Conservation (phyloP, 2,113 vertebrate genomes). For the Acrocephalus kingi region DNA sequence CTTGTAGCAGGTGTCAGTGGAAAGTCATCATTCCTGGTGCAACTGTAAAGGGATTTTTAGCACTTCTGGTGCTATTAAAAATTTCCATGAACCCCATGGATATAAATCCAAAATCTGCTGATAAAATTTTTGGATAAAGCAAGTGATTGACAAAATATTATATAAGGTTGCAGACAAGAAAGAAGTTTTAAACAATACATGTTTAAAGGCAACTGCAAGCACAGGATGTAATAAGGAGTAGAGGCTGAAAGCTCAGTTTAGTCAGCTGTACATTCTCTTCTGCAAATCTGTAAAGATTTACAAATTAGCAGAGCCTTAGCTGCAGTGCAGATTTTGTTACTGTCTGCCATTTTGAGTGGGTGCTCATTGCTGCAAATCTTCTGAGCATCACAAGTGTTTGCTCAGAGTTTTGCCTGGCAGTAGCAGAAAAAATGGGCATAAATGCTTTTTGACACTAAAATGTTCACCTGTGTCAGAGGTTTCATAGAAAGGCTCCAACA, state of each 20-base stretch:
- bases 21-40: neutral
- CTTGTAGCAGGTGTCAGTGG: neutral
- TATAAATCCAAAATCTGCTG: neutral
- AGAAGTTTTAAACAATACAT: neutral
- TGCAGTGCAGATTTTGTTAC: neutral
- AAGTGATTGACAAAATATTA: neutral
- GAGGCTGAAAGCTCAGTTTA: neutral
- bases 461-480: neutral
- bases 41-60: neutral
- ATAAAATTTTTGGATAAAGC: neutral
- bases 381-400: neutral
- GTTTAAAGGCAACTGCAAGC: neutral
- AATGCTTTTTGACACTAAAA: neutral
- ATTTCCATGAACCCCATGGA: neutral
- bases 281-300: neutral
- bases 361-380: neutral
- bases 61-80: neutral
- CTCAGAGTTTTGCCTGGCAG: neutral
- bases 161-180: neutral
- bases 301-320: neutral
- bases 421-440: neutral
- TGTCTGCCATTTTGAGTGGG: neutral
- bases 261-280: neutral
- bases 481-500: neutral
- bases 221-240: neutral